Evolutionary conservation across 2,888 invertebrate genomes (phyloP).

Genomic region (Eupithecia dodoneata): DNA sequence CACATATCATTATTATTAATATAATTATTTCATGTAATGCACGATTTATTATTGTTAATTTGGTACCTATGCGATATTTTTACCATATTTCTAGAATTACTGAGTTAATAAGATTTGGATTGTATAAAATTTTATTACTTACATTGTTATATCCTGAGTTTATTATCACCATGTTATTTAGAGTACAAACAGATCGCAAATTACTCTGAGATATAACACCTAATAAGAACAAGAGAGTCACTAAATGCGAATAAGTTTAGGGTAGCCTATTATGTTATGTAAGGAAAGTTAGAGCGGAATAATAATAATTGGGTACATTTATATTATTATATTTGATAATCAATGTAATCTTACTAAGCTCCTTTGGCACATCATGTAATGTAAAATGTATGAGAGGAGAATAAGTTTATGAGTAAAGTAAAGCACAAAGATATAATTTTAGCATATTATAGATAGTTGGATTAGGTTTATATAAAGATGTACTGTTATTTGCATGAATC

Average conservation of each 20-base stretch:
- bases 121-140: not conserved
- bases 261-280: not conserved
- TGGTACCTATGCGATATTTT: not conserved
- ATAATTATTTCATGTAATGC: conserved; percentile 50
- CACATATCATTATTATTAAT: conserved; percentile 81
- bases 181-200: not conserved
- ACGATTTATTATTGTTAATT: not conserved
- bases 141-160: not conserved
- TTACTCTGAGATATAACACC: not conserved
- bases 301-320: not conserved
- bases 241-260: not conserved
- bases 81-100: not conserved
- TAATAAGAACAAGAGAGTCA: not conserved
- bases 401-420: conserved; percentile 39
- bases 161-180: not conserved
- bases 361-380: conserved; percentile 10
- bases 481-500: conserved; percentile 64
- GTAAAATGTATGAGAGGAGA: conserved; percentile 32
- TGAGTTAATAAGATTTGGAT: not conserved
- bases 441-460: conserved; percentile 25
- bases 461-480: conserved; percentile 39
- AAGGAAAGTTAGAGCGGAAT: not conserved
- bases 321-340: not conserved
- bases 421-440: conserved; percentile 54
- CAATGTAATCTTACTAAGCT: not conserved